Evolutionary conservation across 2,797 vertebrate species (phyloP).

Genomic region (Saxicola maurus): DNA sequence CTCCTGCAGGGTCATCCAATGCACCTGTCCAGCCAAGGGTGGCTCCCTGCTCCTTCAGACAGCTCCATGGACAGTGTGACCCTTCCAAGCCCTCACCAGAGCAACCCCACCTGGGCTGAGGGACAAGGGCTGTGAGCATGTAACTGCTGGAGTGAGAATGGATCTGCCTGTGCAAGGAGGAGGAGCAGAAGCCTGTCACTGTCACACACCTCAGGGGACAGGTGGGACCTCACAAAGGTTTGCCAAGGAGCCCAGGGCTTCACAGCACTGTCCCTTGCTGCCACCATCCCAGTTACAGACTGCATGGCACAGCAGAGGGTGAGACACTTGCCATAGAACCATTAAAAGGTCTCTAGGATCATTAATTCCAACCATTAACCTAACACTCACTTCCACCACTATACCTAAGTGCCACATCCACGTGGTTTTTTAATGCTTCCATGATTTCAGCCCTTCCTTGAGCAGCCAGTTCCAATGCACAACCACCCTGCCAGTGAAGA

Average conservation of each 20-base stretch:
- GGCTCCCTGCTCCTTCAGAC: not conserved
- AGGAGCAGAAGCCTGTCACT: not conserved
- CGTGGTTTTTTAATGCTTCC: not conserved
- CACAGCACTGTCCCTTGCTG: not conserved
- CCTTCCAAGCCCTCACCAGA: not conserved
- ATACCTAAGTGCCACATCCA: accelerated
- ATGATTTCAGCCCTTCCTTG: not conserved
- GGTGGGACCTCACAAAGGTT: not conserved
- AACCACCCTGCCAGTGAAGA: not conserved
- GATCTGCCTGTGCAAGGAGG: not conserved
- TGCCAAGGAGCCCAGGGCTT: not conserved
- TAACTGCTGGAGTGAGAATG: accelerated
- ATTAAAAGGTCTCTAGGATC: not conserved
- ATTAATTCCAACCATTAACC: not conserved
- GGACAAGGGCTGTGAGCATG: not conserved
- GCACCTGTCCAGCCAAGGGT: not conserved
- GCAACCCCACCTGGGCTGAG: not conserved
- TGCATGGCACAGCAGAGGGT: not conserved
- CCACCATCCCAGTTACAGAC: not conserved
- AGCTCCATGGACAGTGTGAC: not conserved
- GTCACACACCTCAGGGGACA: not conserved
- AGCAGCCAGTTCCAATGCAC: not conserved
- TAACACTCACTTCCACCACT: not conserved
- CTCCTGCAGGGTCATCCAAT: not conserved
- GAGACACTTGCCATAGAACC: not conserved